These are phyloP conservation scores for Eublepharis macularius DNA, from an alignment of 2,113 vertebrate species.

Conservation along the genomic window DNA sequence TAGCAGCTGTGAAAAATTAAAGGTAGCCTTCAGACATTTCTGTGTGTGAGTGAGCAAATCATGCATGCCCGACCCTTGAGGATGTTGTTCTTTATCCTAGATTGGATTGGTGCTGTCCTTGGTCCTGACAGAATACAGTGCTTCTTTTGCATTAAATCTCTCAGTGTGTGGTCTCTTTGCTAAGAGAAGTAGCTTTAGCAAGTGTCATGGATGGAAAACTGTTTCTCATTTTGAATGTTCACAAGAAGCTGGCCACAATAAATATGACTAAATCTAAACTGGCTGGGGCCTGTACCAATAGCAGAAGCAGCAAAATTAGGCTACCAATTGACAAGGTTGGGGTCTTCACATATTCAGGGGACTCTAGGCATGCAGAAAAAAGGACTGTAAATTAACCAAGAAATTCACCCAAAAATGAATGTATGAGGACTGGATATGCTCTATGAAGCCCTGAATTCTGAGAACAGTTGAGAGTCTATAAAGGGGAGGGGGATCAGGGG, in stretches of 20 bases:
- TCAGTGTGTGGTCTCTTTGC: background rate
- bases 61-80: background rate
- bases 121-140: background rate
- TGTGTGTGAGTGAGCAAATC: background rate
- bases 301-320: too few species aligned
- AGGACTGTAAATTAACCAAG: too few species aligned
- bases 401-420: too few species aligned
- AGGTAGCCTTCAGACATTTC: background rate
- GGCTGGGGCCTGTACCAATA: too few species aligned
- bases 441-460: too few species aligned
- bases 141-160: background rate
- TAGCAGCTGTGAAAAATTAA: background rate
- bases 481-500: too few species aligned
- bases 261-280: background rate
- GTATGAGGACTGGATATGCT: too few species aligned
- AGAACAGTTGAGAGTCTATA: too few species aligned
- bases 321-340: too few species aligned
- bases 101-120: background rate
- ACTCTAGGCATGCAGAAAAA: too few species aligned
- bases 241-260: background rate
- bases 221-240: background rate
- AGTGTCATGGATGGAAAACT: background rate
- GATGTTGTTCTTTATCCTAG: background rate
- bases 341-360: too few species aligned
- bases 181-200: background rate